Conservation (phyloP, 1,140 invertebrate species). For the Phymastichus coffea region DNA sequence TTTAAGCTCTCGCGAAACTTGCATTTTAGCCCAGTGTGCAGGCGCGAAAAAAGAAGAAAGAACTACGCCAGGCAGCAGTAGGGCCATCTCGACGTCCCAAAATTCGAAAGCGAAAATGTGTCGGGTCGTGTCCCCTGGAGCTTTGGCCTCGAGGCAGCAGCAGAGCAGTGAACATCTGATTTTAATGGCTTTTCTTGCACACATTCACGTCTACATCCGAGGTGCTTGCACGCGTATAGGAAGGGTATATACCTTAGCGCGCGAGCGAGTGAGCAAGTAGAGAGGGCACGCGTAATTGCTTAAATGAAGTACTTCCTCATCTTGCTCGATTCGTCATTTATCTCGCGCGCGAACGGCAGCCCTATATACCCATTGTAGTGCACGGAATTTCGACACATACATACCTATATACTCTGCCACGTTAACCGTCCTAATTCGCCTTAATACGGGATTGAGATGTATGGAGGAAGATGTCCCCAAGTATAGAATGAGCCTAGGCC, state of each 20-base stretch:
- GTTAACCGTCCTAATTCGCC: constrained; percentile 19
- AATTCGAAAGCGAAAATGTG: constrained; percentile 22
- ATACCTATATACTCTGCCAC: neutral
- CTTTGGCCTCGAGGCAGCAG: neutral
- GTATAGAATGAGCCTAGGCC: neutral
- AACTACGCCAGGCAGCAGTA: too few relatives aligned
- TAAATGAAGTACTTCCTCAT: constrained; percentile 31
- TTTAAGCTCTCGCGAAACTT: too few relatives aligned
- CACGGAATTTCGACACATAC: neutral
- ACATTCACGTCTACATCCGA: neutral
- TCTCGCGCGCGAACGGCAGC: constrained; percentile 6
- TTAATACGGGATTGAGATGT: constrained; percentile 18
- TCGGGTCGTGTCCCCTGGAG: neutral
- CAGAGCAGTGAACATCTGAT: neutral
- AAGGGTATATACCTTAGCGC: neutral
- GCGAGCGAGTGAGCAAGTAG: neutral
- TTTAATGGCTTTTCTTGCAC: constrained; percentile 24
- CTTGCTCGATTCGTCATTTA: constrained; percentile 27
- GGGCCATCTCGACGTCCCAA: too few relatives aligned
- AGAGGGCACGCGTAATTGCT: constrained; percentile 21
- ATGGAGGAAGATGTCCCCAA: neutral
- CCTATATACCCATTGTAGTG: neutral
- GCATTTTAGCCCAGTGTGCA: too few relatives aligned
- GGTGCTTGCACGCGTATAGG: neutral
- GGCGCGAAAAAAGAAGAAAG: too few relatives aligned